A percentile compares a stretch with the other conserved stretches of the same genome.
phyloP scores from a whole-genome alignment of 2,797 vertebrate species.

The Enteromius afrohamiltoni region DNA sequence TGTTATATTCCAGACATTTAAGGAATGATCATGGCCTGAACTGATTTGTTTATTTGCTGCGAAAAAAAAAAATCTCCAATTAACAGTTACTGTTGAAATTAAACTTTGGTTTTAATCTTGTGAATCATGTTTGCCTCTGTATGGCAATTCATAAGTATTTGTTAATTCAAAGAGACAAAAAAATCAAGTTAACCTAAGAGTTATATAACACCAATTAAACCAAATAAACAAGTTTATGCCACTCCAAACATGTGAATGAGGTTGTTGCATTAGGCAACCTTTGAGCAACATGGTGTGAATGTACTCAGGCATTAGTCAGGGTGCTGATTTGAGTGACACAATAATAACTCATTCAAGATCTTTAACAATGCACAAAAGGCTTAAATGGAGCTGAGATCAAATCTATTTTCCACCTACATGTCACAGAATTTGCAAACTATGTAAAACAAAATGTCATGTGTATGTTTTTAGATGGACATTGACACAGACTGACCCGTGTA shows the following conservation, averaged over 20 bases:
- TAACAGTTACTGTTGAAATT: neutral
- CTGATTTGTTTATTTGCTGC: too few relatives aligned
- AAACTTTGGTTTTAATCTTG: neutral
- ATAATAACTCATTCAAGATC: conserved; percentile 20
- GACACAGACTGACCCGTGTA: neutral
- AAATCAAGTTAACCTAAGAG: neutral
- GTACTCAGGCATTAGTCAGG: conserved; percentile 37
- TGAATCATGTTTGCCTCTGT: neutral
- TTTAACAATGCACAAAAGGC: neutral
- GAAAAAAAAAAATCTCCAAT: too few relatives aligned
- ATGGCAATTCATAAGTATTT: neutral
- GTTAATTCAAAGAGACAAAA: neutral
- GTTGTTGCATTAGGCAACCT: conserved; percentile 42
- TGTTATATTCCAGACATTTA: too few relatives aligned
- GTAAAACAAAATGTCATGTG: neutral
- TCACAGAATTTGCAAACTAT: neutral
- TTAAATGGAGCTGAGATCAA: neutral
- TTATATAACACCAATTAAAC: neutral
- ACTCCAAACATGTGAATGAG: neutral
- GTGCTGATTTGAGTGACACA: conserved; percentile 32
- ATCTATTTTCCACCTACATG: neutral
- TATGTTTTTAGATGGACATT: neutral
- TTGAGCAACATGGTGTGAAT: conserved; percentile 14
- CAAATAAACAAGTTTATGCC: neutral
- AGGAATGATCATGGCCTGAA: neutral